phyloP scores from a whole-genome alignment of 1,140 invertebrate genomes.

The Papilio dardanus region DNA sequence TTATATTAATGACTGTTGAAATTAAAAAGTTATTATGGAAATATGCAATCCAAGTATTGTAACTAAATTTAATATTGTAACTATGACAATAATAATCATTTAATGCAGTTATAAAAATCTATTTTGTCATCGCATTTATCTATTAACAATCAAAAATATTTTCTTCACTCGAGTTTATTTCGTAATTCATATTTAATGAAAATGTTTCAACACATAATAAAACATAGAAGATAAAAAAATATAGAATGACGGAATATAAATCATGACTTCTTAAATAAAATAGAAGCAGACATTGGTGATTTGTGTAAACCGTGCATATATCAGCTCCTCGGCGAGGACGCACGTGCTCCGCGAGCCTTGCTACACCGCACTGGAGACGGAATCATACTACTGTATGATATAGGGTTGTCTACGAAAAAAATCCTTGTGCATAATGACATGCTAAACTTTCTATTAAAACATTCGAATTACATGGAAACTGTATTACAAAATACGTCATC shows the following conservation, averaged over 20 bases:
- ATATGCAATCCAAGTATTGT: too few species aligned
- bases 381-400: slow-evolving; percentile 32
- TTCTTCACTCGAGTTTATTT: neutral
- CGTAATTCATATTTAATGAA: neutral
- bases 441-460: neutral
- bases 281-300: slow-evolving; percentile 35
- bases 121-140: too few species aligned
- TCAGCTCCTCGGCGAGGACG: slow-evolving; percentile 54
- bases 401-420: slow-evolving; percentile 45
- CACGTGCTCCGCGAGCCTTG: slow-evolving; percentile 59
- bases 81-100: too few species aligned
- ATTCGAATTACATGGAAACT: too few species aligned
- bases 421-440: neutral
- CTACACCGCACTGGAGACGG: slow-evolving; percentile 49
- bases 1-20: neutral
- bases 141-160: neutral
- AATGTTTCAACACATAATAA: neutral
- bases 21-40: too few species aligned
- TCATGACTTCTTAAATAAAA: neutral
- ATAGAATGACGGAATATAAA: neutral
- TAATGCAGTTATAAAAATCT: too few species aligned
- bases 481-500: too few species aligned
- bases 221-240: neutral
- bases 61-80: too few species aligned
- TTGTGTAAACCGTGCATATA: slow-evolving; percentile 45